A percentile compares a stretch with the other conserved stretches of the same genome.
Evolutionary conservation across 2,888 invertebrate genomes (phyloP).

Genomic region (Zonitis immaculata): DNA sequence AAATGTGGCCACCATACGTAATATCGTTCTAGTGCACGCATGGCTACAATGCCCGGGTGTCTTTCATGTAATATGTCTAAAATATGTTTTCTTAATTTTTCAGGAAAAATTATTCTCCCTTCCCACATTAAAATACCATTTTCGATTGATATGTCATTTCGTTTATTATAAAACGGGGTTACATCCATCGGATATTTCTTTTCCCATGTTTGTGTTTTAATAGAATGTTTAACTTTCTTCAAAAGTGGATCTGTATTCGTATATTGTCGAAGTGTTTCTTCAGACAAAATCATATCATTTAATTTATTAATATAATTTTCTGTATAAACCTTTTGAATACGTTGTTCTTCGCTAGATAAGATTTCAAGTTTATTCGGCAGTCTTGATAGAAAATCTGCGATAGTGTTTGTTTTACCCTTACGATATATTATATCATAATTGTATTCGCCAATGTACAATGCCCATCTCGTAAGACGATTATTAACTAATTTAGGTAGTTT

Average conservation of each 20-base stretch:
- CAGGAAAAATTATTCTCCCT: slow-evolving; percentile 11
- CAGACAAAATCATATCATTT: background rate
- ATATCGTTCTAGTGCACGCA: slow-evolving; percentile 21
- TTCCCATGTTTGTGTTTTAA: background rate
- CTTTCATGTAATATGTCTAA: slow-evolving; percentile 18
- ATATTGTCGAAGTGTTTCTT: background rate
- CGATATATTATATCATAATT: slow-evolving; percentile 3
- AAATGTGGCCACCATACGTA: too few relatives aligned
- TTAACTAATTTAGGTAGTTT: slow-evolving; percentile 9
- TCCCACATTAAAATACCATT: slow-evolving; percentile 18
- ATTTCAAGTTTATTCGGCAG: background rate
- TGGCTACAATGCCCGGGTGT: slow-evolving; percentile 20
- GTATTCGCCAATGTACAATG: slow-evolving; percentile 7
- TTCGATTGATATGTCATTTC: slow-evolving; percentile 22
- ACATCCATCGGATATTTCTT: background rate
- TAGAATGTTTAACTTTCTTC: background rate
- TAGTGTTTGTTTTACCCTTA: background rate
- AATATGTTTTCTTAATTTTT: slow-evolving; percentile 2
- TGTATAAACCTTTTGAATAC: background rate
- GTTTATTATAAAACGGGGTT: slow-evolving; percentile 20
- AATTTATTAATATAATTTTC: background rate
- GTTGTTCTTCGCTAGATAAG: background rate
- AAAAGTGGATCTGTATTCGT: background rate
- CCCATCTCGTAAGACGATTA: slow-evolving; percentile 6
- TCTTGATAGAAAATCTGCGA: background rate